Evolutionary conservation across 2,888 invertebrate genomes (phyloP), one percentile per base, ranked within the genome.

Genomic region (Tillus elongatus): DNA sequence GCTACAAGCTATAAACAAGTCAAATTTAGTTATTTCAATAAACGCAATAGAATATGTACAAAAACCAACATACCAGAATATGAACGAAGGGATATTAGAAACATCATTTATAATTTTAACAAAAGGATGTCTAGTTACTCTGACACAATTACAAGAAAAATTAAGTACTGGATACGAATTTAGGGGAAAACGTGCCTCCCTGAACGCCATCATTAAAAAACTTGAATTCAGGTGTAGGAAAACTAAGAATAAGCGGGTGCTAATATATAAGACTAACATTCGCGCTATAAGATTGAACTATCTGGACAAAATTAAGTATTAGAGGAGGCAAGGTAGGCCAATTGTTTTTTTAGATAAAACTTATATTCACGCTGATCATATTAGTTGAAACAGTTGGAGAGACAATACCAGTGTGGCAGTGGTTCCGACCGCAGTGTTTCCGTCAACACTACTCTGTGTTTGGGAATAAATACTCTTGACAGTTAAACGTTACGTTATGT

Each of bases 351-450:
- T 19, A n/a, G 24, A 19, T n/a, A n/a, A 19, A 19, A 8, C 24
- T 6, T 19, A 19, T 19, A 19, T 19, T 19, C 24, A 19, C 24
- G n/a, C 24, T 8, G 24, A n/a, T 19, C 24, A 19, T n/a, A 19
- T n/a, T 8, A 19, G 6, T 6, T n/a, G 6, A 6, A 19, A 19
- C 6, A 19, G n/a, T 19, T 19, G 24, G 24, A 8, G 6, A 8
- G 24, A 19, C n/a, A n/a, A n/a, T 19, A 19, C 6, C 24, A 19
- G n/a, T n/a, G n/a, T n/a, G n/a, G n/a, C n/a, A n/a, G n/a, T n/a
- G n/a, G n/a, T n/a, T n/a, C n/a, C n/a, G n/a, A n/a, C n/a, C n/a
- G n/a, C n/a, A n/a, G n/a, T n/a, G n/a, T n/a, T n/a, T n/a, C n/a
- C n/a, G n/a, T n/a, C n/a, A n/a, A n/a, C n/a, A n/a, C n/a, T n/a